Conservation (phyloP, 1,140 invertebrate species). For the Maniola jurtina region DNA sequence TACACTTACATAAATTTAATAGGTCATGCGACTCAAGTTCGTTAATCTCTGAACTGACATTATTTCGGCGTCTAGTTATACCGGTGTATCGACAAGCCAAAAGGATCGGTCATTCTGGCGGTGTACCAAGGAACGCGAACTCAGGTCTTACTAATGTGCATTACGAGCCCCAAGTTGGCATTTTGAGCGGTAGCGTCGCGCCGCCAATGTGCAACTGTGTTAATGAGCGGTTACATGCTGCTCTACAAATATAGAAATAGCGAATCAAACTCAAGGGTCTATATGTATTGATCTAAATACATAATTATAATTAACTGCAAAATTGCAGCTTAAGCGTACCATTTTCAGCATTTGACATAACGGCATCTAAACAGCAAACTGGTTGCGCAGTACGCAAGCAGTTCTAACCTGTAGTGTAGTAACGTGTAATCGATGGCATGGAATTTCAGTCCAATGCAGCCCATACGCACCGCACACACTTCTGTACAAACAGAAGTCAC, state of each 20-base stretch:
- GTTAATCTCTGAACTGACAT: slow-evolving; percentile 75
- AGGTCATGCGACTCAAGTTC: slow-evolving; percentile 70
- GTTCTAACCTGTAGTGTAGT: no score
- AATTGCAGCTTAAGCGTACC: no score
- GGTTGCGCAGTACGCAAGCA: no score
- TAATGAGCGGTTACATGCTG: background rate
- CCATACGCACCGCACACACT: no score
- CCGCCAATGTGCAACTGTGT: slow-evolving; percentile 30
- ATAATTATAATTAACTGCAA: no score
- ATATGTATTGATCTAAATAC: no score
- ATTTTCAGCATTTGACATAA: no score
- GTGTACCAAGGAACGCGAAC: slow-evolving; percentile 75
- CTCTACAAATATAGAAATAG: background rate
- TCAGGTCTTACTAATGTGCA: slow-evolving; percentile 70
- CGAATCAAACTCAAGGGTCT: background rate
- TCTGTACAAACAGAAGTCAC: no score
- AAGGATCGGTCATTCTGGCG: slow-evolving; percentile 76
- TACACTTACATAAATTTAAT: slow-evolving; percentile 44
- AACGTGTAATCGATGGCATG: no score
- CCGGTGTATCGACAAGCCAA: slow-evolving; percentile 69
- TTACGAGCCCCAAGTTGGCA: slow-evolving; percentile 75
- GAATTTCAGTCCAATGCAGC: no score
- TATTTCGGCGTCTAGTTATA: slow-evolving; percentile 62
- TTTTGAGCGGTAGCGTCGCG: slow-evolving; percentile 50
- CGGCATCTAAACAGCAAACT: no score